Base-by-base conservation (phyloP, 2,797 vertebrate genomes). In the Dromococcyx pavoninus region DNA sequence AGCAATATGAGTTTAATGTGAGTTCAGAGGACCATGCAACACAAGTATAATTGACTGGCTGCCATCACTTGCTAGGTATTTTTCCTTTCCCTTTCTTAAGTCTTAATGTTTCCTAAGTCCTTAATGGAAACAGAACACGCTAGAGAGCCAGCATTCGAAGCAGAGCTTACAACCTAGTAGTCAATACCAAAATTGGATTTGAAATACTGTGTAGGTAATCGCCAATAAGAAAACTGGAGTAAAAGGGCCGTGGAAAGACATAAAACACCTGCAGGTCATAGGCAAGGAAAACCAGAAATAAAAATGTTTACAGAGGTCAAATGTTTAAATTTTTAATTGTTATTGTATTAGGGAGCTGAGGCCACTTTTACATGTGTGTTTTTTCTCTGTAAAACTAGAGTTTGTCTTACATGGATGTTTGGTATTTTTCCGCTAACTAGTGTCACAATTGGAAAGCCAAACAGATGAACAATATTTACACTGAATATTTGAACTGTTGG, bases 101-200 rank as follows among this genome's bases (percentile, higher is more conserved):
- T 39, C 43, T 56, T 64, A 86, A 64, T 66, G 46, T 72, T 90
- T 86, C 51, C 33, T 53, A 75, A 90, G 65, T 87, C 95, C 91
- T 91, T 95, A 89, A 95, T 73, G 72, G 86, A 87, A 88, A 71
- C 53, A 79, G 72, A 89, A 76, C 61, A 73, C 37, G 27, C 14
- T 62, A 32, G 71, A 75, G 58, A 70, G 24, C 24, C 57, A 77
- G 61, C 43, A 48, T 77, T 25, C 92, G 86, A 78, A 71, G 60
- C 66, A 71, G 37, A 74, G 58, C 51, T 86, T 91, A 81, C 58
- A 93, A 65, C 46, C 37, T 35, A n/a, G 24, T 24, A 94, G 87
- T 83, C 84, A 94, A 93, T 92, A 89, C 65, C 83, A 75, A 91
- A 95, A 94, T 43, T 69, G 41, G 61, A 89, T 89, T 92, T 92